Percentiles rank a stretch among this genome's conserved stretches.
These are phyloP conservation scores for Spatula clypeata DNA, from an alignment of 2,797 vertebrate genomes.

Conservation along the genomic window DNA sequence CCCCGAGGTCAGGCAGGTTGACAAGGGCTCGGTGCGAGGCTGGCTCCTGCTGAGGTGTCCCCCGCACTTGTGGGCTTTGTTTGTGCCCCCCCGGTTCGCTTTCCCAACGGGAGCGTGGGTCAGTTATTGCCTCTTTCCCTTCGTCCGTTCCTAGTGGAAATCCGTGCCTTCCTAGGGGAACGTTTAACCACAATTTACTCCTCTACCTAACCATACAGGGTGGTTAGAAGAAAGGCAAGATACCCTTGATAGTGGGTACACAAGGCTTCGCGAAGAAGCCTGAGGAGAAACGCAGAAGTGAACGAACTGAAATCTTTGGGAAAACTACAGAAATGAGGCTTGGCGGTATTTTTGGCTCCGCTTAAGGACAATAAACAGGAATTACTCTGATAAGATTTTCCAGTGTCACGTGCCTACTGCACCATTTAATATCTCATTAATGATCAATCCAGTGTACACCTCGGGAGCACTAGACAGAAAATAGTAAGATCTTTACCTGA, in stretches of 20 bases:
- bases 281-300: background rate
- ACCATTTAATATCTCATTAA: conserved; percentile 36
- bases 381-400: conserved; percentile 40
- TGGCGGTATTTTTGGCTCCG: background rate
- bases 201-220: too few species aligned
- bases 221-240: background rate
- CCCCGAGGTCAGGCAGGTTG: too few species aligned
- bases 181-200: background rate
- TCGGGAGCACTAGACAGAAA: background rate
- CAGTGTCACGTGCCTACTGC: background rate
- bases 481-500: background rate
- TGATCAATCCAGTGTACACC: background rate
- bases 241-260: background rate
- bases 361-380: conserved; percentile 38
- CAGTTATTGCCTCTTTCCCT: background rate
- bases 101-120: background rate
- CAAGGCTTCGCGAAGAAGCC: background rate
- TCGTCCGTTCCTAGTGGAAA: background rate
- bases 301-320: background rate
- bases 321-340: background rate
- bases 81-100: background rate
- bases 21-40: background rate
- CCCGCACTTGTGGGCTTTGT: background rate
- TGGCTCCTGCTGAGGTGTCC: background rate
- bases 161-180: background rate